These are phyloP conservation scores for Marcusenius ussheri DNA, from an alignment of 2,113 vertebrate genomes.

Conservation along the genomic window DNA sequence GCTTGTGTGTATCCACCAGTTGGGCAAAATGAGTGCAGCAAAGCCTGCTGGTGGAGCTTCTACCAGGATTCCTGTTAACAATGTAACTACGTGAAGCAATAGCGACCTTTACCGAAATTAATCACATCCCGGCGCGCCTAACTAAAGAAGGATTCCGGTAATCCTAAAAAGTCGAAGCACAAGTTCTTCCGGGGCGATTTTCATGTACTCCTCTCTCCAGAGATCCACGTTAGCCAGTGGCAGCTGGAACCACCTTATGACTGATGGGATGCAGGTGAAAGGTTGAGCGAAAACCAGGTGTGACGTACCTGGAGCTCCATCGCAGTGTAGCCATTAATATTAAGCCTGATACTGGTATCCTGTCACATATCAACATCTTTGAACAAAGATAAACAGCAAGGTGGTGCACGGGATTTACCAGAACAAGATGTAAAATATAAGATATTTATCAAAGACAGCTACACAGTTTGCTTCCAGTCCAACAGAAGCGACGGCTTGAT, in stretches of 20 bases:
- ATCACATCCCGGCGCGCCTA: background rate
- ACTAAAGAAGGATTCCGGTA: background rate
- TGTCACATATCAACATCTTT: background rate
- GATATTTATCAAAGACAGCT: background rate
- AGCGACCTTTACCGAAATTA: slow-evolving; percentile 21
- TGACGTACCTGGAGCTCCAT: background rate
- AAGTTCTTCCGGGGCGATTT: background rate
- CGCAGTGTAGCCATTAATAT: background rate
- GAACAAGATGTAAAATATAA: background rate
- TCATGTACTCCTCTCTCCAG: slow-evolving; percentile 11
- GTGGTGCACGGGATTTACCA: background rate
- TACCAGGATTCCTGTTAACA: background rate
- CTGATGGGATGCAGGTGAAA: background rate
- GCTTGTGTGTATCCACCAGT: background rate
- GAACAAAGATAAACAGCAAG: background rate
- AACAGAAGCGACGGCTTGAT: background rate
- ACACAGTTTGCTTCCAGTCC: background rate
- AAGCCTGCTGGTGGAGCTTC: background rate
- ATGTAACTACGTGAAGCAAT: background rate
- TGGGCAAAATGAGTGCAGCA: background rate
- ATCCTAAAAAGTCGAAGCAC: background rate
- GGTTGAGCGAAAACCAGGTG: background rate
- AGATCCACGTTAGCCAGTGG: background rate
- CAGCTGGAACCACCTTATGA: background rate
- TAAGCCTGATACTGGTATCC: background rate